Evolutionary conservation across 1,140 invertebrate species (phyloP), one percentile per base, ranked within the genome.

Genomic region (Tribolium madens): DNA sequence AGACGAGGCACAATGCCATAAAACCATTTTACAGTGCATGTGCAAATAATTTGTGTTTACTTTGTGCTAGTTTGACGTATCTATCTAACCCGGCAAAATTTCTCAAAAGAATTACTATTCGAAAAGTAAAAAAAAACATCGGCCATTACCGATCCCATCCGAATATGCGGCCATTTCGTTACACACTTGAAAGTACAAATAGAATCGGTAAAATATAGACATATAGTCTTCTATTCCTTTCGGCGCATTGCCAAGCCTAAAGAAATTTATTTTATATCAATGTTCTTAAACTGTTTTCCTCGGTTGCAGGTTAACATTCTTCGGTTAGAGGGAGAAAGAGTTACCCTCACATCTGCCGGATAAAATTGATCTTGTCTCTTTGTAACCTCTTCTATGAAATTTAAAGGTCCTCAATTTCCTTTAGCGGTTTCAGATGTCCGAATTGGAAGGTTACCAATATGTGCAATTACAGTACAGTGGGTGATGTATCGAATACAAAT

Each of bases 181-280:
- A 73, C 72, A 73, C 72, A 57, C 72, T 73, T 57, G 72, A 73
- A 73, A 73, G 72, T 73, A 73, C 72, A 73, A 73, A 73, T 57
- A 73, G 72, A 73, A 73, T 73, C 50, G 72, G 53, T 73, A 73
- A 73, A 73, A 73, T 73, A 73, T 73, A 73, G 72, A 64, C 57
- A 64, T 64, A 64, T 64, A 64, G 57, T 57, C 72, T 36, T 48
- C 70, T 52, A 73, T 73, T 73, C 70, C 72, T 73, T 73, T 73
- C 72, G 50, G 72, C 72, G 50, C 53, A 5, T 13, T 73, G 72
- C 72, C 72, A 73, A 73, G 48, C 72, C 72, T 53, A 73, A 57
- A 50, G 36, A 31, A 57, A 57, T 73, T 57, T 53, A 18, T 57
- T 53, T 57, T 50, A 50, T 57, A 73, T 33, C 17, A 48, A 31